A percentile compares a stretch with the other conserved stretches of the same genome.
phyloP scores from a whole-genome alignment of 92 coral and sea anemone genomes.

The Hydrozoanthus gracilis region DNA sequence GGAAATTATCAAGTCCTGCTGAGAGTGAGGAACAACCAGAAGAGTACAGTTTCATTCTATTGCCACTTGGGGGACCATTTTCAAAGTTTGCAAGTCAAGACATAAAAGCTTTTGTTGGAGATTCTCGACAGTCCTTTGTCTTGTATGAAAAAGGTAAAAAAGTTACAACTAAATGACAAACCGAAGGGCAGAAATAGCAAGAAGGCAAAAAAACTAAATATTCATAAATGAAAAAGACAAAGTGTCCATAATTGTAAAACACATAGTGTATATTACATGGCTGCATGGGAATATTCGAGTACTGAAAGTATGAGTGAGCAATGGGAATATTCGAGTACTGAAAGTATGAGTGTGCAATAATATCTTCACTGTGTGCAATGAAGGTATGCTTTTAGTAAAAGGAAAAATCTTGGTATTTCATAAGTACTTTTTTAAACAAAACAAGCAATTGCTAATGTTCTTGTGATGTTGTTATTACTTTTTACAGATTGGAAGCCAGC shows the following conservation, averaged over 20 bases:
- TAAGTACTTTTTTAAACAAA: neutral
- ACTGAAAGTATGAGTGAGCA: no score
- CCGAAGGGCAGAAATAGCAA: no score
- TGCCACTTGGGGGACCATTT: slow-evolving; percentile 1
- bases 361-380: neutral
- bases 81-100: slow-evolving; percentile 17
- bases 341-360: no score
- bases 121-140: slow-evolving; percentile 10
- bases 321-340: no score
- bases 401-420: neutral
- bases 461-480: neutral
- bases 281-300: no score
- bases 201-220: no score
- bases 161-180: neutral
- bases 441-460: no score
- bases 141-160: slow-evolving; percentile 8
- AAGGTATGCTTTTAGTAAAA: neutral
- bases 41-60: slow-evolving; percentile 8
- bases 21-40: no score
- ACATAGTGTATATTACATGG: no score
- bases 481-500: slow-evolving; percentile 62
- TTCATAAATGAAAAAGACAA: no score
- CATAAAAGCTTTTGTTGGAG: slow-evolving; percentile 20
- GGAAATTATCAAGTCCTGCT: neutral
- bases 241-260: no score